Percentiles rank a stretch among this genome's conserved stretches.
These are phyloP conservation scores for Caenorhabditis sp. DNA, from an alignment of 2,888 invertebrate genomes.

Conservation along the genomic window DNA sequence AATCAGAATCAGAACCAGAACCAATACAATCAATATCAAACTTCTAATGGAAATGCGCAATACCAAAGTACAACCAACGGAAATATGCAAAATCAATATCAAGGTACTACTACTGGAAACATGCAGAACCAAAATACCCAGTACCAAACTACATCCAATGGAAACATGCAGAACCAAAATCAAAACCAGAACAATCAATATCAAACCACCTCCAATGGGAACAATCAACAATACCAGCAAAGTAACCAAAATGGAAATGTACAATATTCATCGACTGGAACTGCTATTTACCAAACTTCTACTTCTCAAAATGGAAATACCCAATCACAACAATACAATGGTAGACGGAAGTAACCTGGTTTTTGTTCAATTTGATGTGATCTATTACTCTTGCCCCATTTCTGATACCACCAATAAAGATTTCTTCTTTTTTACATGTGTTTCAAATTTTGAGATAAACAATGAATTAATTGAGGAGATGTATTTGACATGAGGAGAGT, in stretches of 20 bases:
- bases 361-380: not conserved
- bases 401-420: too few relatives aligned
- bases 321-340: not conserved
- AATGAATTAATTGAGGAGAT: too few relatives aligned
- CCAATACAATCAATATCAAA: not conserved
- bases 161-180: constrained; percentile 12
- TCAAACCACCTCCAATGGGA: too few relatives aligned
- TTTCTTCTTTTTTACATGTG: not conserved
- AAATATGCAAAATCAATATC: constrained; percentile 2
- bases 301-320: not conserved
- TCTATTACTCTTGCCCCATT: not conserved
- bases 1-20: not conserved
- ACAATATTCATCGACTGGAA: not conserved
- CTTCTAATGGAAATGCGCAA: not conserved
- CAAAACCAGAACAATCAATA: constrained; percentile 13
- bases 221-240: constrained; percentile 18
- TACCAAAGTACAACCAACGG: not conserved
- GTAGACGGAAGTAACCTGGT: not conserved
- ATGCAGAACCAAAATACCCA: constrained; percentile 11
- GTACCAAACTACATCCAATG: constrained; percentile 13
- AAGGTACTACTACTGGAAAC: not conserved
- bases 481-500: too few relatives aligned
- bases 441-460: not conserved
- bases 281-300: not conserved
- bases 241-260: not conserved